These are phyloP conservation scores for Microtus pennsylvanicus DNA, from an alignment of 2,113 vertebrate species.

Conservation along the genomic window DNA sequence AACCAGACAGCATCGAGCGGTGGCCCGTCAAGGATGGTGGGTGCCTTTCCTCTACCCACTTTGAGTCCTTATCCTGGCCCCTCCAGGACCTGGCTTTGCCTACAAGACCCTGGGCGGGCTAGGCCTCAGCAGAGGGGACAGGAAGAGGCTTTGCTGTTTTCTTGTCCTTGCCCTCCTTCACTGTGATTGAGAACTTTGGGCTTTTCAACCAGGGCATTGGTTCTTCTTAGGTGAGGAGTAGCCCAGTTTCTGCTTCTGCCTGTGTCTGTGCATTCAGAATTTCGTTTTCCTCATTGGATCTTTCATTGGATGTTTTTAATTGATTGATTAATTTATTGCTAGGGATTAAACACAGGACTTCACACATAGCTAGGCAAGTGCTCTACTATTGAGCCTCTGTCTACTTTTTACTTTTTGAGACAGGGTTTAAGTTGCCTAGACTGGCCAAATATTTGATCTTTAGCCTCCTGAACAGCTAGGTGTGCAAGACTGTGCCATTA, in stretches of 20 bases:
- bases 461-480: neutral
- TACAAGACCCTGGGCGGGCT: neutral
- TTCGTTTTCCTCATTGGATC: neutral
- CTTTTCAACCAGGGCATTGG: neutral
- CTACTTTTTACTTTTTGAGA: neutral
- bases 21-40: constrained; percentile 82
- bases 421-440: neutral
- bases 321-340: neutral
- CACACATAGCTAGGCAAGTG: neutral
- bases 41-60: constrained; percentile 14
- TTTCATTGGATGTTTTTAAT: neutral
- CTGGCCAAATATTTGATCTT: no score
- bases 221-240: neutral
- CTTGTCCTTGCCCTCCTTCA: neutral
- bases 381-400: neutral
- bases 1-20: constrained; percentile 91
- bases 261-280: no score
- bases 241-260: no score
- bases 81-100: neutral
- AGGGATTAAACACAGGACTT: neutral
- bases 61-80: no score
- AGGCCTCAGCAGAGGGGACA: neutral
- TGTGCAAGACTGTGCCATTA: neutral
- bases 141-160: neutral
- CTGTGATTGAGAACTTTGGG: neutral